These are phyloP conservation scores for Sebastes nivosus DNA, from an alignment of 2,797 vertebrate genomes.

Conservation along the genomic window DNA sequence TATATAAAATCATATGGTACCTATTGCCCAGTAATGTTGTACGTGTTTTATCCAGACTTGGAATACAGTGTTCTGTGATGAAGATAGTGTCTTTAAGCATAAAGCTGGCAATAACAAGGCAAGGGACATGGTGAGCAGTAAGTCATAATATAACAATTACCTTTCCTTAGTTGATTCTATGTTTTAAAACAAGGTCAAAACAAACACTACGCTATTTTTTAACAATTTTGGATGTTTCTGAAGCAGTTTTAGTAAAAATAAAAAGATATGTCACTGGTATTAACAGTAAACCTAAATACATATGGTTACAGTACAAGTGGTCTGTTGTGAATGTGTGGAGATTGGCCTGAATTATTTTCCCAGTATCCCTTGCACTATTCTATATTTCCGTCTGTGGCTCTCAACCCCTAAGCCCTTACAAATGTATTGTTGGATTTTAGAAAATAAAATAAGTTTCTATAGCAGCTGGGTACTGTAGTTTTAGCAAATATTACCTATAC, in stretches of 20 bases:
- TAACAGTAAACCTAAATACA: neutral
- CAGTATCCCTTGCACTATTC: neutral
- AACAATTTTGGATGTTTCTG: neutral
- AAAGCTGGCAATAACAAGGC: neutral
- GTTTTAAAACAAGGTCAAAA: neutral
- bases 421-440: neutral
- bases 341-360: neutral
- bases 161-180: neutral
- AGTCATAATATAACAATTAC: neutral
- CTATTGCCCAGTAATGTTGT: neutral
- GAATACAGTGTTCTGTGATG: neutral
- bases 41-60: neutral
- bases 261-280: too few species aligned
- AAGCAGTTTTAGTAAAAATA: neutral
- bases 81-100: neutral
- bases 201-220: neutral
- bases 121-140: neutral
- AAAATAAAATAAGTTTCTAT: neutral
- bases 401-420: neutral
- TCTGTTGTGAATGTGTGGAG: neutral
- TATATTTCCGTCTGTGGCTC: neutral
- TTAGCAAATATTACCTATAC: neutral
- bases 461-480: neutral
- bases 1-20: neutral
- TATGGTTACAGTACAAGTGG: neutral